Conservation (phyloP, 2,888 invertebrate species). For the Melipona bicolor region DNA sequence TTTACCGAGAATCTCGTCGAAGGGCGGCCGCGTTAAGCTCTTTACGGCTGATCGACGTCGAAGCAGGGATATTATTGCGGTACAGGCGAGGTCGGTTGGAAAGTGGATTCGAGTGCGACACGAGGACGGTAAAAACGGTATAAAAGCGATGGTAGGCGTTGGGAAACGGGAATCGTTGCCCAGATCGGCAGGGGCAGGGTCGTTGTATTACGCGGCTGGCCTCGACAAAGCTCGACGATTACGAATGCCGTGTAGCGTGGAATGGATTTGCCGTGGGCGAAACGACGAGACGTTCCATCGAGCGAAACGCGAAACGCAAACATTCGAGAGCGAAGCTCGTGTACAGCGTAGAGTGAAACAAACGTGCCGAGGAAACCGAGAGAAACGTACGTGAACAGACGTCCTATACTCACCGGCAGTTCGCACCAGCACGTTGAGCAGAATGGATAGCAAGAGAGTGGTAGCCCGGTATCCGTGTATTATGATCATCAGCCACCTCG, state of each 20-base stretch:
- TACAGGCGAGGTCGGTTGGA: not conserved
- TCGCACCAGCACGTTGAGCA: constrained; percentile 80
- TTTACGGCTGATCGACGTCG: constrained; percentile 52
- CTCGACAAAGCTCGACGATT: constrained; percentile 47
- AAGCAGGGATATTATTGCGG: constrained; percentile 34
- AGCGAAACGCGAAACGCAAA: constrained; percentile 42
- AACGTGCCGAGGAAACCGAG: constrained; percentile 22
- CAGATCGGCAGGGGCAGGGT: constrained; percentile 3
- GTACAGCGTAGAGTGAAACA: constrained; percentile 7
- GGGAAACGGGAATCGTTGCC: not conserved
- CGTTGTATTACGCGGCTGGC: not conserved
- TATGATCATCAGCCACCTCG: constrained; percentile 78
- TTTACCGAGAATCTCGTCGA: not conserved
- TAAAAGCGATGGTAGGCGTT: constrained; percentile 44
- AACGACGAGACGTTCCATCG: constrained; percentile 29
- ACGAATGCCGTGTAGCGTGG: constrained; percentile 6
- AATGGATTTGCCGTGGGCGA: constrained; percentile 42
- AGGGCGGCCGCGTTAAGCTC: constrained; percentile 40
- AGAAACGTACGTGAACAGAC: constrained; percentile 9
- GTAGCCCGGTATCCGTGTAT: constrained; percentile 79
- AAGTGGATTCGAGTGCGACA: constrained; percentile 8
- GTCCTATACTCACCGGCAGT: constrained; percentile 77
- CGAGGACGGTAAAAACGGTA: constrained; percentile 17
- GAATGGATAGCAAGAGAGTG: constrained; percentile 78
- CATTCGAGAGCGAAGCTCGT: constrained; percentile 13